A percentile compares a stretch with the other conserved stretches of the same genome.
Evolutionary conservation across 2,888 invertebrate genomes (phyloP).

Genomic region (Cephus spinipes): DNA sequence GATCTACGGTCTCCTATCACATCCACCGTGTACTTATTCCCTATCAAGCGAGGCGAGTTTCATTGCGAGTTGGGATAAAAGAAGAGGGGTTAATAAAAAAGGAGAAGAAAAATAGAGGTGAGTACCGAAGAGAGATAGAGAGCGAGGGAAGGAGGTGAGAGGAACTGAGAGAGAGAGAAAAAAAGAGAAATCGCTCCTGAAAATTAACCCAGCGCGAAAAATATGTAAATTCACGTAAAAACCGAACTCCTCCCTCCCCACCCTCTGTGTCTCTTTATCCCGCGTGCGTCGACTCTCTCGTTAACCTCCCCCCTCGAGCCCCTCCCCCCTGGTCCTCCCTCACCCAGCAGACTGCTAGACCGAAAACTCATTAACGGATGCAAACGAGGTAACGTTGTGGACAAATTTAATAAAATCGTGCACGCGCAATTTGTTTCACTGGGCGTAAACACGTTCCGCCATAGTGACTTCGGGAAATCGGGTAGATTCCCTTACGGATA

Average conservation of each 20-base stretch:
- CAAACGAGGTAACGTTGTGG: slow-evolving; percentile 64
- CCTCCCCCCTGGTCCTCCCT: slow-evolving; percentile 20
- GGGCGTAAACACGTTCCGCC: slow-evolving; percentile 50
- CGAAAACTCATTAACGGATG: slow-evolving; percentile 65
- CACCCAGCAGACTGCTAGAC: slow-evolving; percentile 39
- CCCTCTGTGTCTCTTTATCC: slow-evolving; percentile 3
- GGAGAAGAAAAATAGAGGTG: slow-evolving; percentile 23
- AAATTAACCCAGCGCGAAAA: slow-evolving; percentile 56
- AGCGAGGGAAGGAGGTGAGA: not conserved
- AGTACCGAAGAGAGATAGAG: not conserved
- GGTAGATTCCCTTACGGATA: not conserved
- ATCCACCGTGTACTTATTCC: slow-evolving; percentile 54
- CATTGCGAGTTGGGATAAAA: not conserved
- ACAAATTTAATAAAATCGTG: slow-evolving; percentile 65
- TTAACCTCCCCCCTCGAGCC: not conserved
- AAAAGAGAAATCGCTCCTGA: slow-evolving; percentile 19
- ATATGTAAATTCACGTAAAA: slow-evolving; percentile 60
- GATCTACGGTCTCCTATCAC: slow-evolving; percentile 60
- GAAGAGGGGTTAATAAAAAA: slow-evolving; percentile 22
- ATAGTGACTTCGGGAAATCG: not conserved
- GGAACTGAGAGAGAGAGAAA: not conserved
- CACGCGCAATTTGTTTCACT: slow-evolving; percentile 62
- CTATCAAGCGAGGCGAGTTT: slow-evolving; percentile 13
- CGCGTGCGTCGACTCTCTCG: slow-evolving; percentile 10
- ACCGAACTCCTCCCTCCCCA: slow-evolving; percentile 29